Evolutionary conservation across 2,113 vertebrate species (phyloP).

Genomic region (Stegostoma tigrinum): DNA sequence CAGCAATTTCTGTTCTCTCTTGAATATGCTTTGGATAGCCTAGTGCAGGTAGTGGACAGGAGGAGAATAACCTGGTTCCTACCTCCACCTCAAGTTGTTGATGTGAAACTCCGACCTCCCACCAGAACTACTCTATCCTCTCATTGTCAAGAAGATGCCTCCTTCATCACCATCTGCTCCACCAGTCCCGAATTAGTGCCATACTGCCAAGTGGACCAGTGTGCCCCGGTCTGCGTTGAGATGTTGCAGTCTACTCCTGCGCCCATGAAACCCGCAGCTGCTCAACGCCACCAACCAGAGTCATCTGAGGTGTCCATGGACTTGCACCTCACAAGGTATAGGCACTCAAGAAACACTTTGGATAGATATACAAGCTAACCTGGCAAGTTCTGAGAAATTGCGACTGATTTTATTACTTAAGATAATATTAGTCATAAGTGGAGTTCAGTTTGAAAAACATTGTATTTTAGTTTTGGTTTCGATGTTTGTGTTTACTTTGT

Average conservation of each 20-base stretch:
- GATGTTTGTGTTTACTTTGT: background rate
- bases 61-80: background rate
- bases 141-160: background rate
- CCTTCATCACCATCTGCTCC: background rate
- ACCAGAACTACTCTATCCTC: background rate
- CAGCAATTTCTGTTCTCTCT: background rate
- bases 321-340: background rate
- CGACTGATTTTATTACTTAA: background rate
- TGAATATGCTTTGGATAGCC: background rate
- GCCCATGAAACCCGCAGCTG: background rate
- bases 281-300: background rate
- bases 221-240: background rate
- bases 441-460: background rate
- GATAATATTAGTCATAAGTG: background rate
- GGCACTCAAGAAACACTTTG: background rate
- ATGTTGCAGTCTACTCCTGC: background rate
- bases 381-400: background rate
- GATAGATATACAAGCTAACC: background rate
- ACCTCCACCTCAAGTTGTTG: background rate
- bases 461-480: background rate
- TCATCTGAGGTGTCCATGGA: background rate
- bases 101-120: background rate
- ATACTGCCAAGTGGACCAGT: background rate
- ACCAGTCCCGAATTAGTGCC: background rate
- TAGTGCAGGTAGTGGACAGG: background rate